phyloP scores from a whole-genome alignment of 2,888 invertebrate genomes.

The Drosophila algonquin region DNA sequence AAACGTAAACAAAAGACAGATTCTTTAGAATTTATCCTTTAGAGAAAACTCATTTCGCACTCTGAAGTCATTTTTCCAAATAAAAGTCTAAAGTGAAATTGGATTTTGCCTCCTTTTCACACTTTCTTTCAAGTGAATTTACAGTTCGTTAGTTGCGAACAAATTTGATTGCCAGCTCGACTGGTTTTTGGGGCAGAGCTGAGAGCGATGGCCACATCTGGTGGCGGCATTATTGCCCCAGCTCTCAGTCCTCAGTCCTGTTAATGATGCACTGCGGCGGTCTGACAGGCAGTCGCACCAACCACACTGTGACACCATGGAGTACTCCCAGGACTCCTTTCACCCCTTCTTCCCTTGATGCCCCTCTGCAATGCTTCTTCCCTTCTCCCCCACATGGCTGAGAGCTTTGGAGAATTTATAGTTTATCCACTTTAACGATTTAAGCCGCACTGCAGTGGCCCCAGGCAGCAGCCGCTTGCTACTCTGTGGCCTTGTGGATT shows the following conservation, averaged over 20 bases:
- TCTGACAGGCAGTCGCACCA: constrained; percentile 36
- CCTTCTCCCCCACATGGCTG: not conserved
- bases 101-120: too few species aligned
- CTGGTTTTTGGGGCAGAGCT: constrained; percentile 8
- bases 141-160: constrained; percentile 37
- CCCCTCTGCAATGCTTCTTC: too few species aligned
- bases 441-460: constrained; percentile 15
- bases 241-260: constrained; percentile 37
- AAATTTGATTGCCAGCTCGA: constrained; percentile 27
- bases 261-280: constrained; percentile 48
- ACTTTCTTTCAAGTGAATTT: constrained; percentile 26
- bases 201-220: constrained; percentile 47
- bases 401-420: constrained; percentile 22
- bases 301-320: constrained; percentile 15
- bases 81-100: too few species aligned
- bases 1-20: too few species aligned
- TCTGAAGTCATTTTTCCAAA: too few species aligned
- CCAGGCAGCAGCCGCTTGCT: not conserved
- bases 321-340: not conserved
- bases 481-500: constrained; percentile 1
- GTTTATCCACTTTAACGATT: constrained; percentile 32
- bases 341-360: too few species aligned
- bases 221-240: constrained; percentile 41
- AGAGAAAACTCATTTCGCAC: not conserved
- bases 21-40: not conserved